These are phyloP conservation scores for Myotis daubentonii DNA, from an alignment of 2,797 vertebrate genomes.

Conservation along the genomic window DNA sequence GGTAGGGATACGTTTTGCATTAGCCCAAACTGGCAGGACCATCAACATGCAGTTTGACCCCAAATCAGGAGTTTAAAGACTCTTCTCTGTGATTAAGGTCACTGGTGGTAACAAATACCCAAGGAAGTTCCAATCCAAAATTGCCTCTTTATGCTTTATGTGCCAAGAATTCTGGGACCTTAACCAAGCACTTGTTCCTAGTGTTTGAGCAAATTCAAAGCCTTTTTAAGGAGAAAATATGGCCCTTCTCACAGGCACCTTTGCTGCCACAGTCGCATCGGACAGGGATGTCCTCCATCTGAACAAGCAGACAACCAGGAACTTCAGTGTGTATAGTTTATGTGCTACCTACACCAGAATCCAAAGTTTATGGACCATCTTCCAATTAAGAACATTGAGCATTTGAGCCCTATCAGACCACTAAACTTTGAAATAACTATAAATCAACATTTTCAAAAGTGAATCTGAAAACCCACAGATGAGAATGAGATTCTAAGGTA, in stretches of 20 bases:
- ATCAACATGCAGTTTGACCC: neutral
- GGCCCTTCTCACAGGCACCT: neutral
- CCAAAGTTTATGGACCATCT: neutral
- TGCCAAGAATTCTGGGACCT: conserved; percentile 49
- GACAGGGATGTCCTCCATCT: neutral
- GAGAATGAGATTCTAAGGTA: neutral
- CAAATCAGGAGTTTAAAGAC: neutral
- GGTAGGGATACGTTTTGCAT: neutral
- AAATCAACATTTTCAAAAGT: conserved; percentile 6
- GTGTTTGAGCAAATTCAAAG: conserved; percentile 43
- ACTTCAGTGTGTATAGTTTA: neutral
- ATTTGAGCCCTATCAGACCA: neutral
- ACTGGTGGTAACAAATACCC: neutral
- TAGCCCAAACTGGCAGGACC: neutral
- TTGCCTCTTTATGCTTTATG: neutral
- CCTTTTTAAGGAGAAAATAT: conserved; percentile 30
- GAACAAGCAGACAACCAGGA: neutral
- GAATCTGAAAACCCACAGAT: neutral
- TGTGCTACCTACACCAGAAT: neutral
- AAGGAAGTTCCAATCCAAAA: conserved; percentile 5
- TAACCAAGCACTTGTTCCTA: conserved; percentile 38
- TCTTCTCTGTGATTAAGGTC: neutral
- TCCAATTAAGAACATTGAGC: neutral
- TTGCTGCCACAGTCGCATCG: neutral
- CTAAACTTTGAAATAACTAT: neutral